Base-by-base conservation (phyloP, 2,888 invertebrate genomes). In the Anticlea derivata region DNA sequence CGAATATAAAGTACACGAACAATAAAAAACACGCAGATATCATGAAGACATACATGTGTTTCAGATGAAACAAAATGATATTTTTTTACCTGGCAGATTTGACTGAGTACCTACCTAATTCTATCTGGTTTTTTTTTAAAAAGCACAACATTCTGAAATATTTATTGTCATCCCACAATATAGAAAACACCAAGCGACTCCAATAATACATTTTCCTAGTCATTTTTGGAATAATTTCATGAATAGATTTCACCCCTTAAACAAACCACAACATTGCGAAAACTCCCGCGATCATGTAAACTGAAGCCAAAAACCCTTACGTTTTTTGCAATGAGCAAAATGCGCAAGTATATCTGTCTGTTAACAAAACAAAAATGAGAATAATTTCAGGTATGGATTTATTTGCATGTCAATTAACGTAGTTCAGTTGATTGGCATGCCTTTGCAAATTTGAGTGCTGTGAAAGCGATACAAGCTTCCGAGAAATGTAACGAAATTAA, bases 371-470 rank as follows among this genome's bases (percentile, higher is more conserved):
- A 55, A 57, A 46, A 49, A 57, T 45, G 55, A 41, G 41, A 49
- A 50, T 38, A 53, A 56, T 58, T 41, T 45, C 38, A 40, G 54
- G 53, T 53, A 61, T n/a, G n/a, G n/a, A n/a, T 59, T 59, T 57
- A 40, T 45, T 49, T 57, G 47, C 37, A 53, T 58, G 51, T 61
- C 55, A 57, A 57, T 61, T 55, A 53, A 52, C 41, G 55, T 51
- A 51, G 41, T 55, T 61, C 47, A 27, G 52, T 48, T 37, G 48
- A 58, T 60, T 60, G 55, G 55, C 37, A 60, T 54, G 47, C 41
- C 45, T 57, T 57, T 45, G 40, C 38, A 22, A 56, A 55, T 46
- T 40, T 45, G 46, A 53, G 49, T 50, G 50, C 41, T 48, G 30
- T 37, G 44, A 44, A 33, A 48, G 17, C 43, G 39, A 56, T 60